Evolutionary conservation across 30 jellyfish, hydroid and myxozoan genomes (phyloP), one percentile per base, ranked within the genome.

Genomic region (Hydractinia symbiolongicarpus): DNA sequence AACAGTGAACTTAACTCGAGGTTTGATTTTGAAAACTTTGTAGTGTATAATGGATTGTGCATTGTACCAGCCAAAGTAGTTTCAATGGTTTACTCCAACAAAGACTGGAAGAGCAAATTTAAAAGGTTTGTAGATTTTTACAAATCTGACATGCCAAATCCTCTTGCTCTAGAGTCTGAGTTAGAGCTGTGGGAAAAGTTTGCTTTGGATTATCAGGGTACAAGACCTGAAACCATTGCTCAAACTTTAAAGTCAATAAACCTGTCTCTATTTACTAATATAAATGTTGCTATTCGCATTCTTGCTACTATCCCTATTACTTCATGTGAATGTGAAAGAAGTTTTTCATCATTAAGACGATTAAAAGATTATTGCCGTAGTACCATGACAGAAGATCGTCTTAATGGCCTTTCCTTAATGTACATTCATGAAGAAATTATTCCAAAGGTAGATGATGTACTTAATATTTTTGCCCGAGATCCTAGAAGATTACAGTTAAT

Each of bases 261-360:
- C 78, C 30, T 50, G 83, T 40, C 71, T n/a, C 55, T 84, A 20
- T 84, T 88, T 74, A 84, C 88, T 16, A 88, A 88, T 54, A 83
- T 88, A n/a, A 72, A 14, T 61, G 71, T 56, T 54, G 85, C 73
- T 13, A 67, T 88, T 70, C 62, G 57, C 30, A 88, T 88, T 30
- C 70, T 88, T 9, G 95, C 83, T 15, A 68, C 89, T 44, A 55
- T 83, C 17, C 95, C 96, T 9, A 84, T 88, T 55, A 88, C 87
- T 14, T 50, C 95, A 20, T 83, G 96, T 67, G 78, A 60, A 56
- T 83, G 91, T 68, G 96, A 88, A 69, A 61, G 95, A 57, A 66
- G 87, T 30, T 66, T 81, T 55, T 86, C 80, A 6, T 79, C 81
- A 13, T 30, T 86, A 76, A 71, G 83, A 53, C 86, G 87, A 16